Percentiles rank a stretch among this genome's conserved stretches.
Evolutionary conservation across 2,888 invertebrate species (phyloP).

Genomic region (Phoronis australis): DNA sequence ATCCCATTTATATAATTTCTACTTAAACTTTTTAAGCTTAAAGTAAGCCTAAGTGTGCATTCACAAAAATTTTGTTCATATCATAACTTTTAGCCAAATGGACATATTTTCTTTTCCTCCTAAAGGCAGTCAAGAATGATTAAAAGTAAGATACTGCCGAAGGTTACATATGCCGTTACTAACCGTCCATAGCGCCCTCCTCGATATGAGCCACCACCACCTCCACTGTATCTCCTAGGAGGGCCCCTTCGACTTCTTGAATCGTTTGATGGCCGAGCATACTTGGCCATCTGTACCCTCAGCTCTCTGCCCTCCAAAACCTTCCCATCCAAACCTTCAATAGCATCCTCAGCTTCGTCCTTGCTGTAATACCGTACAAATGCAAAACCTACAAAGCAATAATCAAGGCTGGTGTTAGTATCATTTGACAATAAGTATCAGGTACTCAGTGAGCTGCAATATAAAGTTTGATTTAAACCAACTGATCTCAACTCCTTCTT

Average conservation of each 20-base stretch:
- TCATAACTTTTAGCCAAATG: too few species aligned
- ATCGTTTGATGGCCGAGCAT: conserved; percentile 78
- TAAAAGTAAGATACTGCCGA: too few species aligned
- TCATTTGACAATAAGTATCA: background rate
- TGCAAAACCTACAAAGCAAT: background rate
- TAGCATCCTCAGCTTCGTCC: conserved; percentile 94
- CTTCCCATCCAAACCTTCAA: conserved; percentile 90
- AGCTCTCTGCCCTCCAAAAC: conserved; percentile 92
- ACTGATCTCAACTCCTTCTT: too few species aligned
- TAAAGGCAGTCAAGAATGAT: too few species aligned
- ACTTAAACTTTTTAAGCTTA: too few species aligned
- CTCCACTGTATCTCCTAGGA: conserved; percentile 35
- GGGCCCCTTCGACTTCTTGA: conserved; percentile 56
- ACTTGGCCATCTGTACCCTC: conserved; percentile 91
- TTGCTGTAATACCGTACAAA: conserved; percentile 65
- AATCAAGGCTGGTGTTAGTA: background rate
- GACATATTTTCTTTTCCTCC: too few species aligned
- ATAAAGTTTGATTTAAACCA: background rate
- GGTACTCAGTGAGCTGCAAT: background rate
- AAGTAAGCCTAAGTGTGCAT: too few species aligned
- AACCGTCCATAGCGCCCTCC: conserved; percentile 13
- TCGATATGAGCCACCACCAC: conserved; percentile 38
- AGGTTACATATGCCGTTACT: too few species aligned
- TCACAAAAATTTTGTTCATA: too few species aligned
- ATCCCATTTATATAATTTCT: too few species aligned